Conservation (phyloP, 2,113 vertebrate species). For the Solea senegalensis region DNA sequence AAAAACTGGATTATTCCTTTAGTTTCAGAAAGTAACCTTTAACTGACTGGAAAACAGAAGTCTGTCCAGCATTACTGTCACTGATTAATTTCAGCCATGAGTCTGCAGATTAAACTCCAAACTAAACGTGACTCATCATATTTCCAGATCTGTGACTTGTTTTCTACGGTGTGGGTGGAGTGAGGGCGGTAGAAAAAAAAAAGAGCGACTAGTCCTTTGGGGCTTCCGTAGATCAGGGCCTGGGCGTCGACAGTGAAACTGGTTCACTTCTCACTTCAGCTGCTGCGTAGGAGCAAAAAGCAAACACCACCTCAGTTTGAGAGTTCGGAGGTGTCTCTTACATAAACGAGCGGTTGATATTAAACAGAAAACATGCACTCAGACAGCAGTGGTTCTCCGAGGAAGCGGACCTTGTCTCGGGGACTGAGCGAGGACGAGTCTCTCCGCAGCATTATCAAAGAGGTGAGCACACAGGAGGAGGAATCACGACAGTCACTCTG, state of each 20-base stretch:
- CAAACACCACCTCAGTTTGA: neutral
- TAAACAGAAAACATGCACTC: slow-evolving; percentile 71
- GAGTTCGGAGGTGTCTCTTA: slow-evolving; percentile 34
- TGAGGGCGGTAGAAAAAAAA: neutral
- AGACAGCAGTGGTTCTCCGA: slow-evolving; percentile 75
- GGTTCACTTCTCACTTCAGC: neutral
- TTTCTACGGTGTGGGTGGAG: slow-evolving; percentile 15
- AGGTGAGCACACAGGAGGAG: slow-evolving; percentile 64
- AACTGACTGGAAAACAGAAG: neutral
- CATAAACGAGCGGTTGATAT: slow-evolving; percentile 35
- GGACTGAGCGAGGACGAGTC: slow-evolving; percentile 83
- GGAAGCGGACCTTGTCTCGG: slow-evolving; percentile 75
- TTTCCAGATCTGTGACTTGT: slow-evolving; percentile 12
- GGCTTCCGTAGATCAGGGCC: slow-evolving; percentile 54
- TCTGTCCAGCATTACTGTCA: neutral
- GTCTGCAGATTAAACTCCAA: too few species aligned
- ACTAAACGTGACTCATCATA: neutral
- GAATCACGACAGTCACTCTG: neutral
- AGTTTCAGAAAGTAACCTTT: neutral
- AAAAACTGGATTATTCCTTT: neutral
- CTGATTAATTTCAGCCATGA: neutral
- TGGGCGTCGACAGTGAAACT: slow-evolving; percentile 43
- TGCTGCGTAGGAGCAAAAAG: slow-evolving; percentile 53
- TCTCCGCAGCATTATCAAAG: slow-evolving; percentile 78
- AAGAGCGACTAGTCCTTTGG: slow-evolving; percentile 11